Evolutionary conservation across 2,888 invertebrate species (phyloP).

Genomic region (Steinernema scapterisci): DNA sequence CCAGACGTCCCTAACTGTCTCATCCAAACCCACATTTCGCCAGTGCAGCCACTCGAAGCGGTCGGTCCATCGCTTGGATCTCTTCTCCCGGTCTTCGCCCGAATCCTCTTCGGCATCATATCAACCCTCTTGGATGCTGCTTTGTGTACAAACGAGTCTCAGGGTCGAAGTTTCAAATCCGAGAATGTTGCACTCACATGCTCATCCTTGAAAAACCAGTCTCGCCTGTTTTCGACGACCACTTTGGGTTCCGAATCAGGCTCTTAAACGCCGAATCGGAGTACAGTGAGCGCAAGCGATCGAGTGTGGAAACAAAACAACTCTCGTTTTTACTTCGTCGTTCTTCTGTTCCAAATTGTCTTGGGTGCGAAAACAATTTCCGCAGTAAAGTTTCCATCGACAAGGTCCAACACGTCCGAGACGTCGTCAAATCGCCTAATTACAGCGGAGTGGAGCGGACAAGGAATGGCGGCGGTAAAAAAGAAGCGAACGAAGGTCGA

Average conservation of each 20-base stretch:
- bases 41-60: too few relatives aligned
- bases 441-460: not conserved
- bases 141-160: not conserved
- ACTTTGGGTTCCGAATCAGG: not conserved
- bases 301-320: slow-evolving; percentile 19
- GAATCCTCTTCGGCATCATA: too few relatives aligned
- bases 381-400: not conserved
- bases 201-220: slow-evolving; percentile 18
- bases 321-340: not conserved
- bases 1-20: too few relatives aligned
- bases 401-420: not conserved
- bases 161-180: not conserved
- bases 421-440: not conserved
- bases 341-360: not conserved
- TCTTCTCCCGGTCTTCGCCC: too few relatives aligned
- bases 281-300: not conserved
- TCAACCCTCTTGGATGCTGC: not conserved
- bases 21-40: too few relatives aligned
- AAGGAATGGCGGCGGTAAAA: too few relatives aligned
- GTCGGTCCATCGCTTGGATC: too few relatives aligned
- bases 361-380: slow-evolving; percentile 15
- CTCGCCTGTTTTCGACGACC: not conserved
- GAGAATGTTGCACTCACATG: slow-evolving; percentile 26
- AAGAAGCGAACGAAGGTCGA: too few relatives aligned
- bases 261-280: slow-evolving; percentile 9